A percentile compares a stretch with the other conserved stretches of the same genome.
Conservation (phyloP, 2,888 invertebrate species). For the Ochropleura plecta region DNA sequence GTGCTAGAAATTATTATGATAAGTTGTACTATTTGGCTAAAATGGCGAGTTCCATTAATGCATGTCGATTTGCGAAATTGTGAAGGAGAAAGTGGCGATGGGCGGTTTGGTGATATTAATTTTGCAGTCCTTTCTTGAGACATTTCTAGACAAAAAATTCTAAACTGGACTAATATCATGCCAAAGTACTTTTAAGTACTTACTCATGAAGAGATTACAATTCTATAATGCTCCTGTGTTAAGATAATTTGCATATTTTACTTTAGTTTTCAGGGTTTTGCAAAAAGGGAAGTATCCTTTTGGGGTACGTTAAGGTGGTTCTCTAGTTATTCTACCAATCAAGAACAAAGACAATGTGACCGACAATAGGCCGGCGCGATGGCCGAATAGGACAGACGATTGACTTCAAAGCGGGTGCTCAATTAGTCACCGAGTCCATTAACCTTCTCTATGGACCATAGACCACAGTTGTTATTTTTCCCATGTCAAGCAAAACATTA, state of each 20-base stretch:
- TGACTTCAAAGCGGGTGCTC: slow-evolving; percentile 23
- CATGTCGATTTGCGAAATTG: slow-evolving; percentile 30
- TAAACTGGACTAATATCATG: too few relatives aligned
- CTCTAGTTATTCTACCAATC: background rate
- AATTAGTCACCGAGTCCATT: slow-evolving; percentile 43
- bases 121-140: slow-evolving; percentile 13
- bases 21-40: slow-evolving; percentile 16
- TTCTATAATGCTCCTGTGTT: background rate
- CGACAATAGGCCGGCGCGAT: slow-evolving; percentile 1
- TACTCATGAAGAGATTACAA: background rate
- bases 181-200: too few relatives aligned
- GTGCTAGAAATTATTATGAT: slow-evolving; percentile 25
- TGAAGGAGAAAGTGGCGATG: slow-evolving; percentile 22
- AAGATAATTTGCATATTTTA: background rate
- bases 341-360: slow-evolving; percentile 5
- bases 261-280: background rate
- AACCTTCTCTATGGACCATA: slow-evolving; percentile 7
- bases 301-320: background rate
- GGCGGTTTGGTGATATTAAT: slow-evolving; percentile 18
- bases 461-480: slow-evolving; percentile 19
- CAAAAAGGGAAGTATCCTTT: background rate
- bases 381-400: slow-evolving; percentile 7
- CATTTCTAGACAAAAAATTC: background rate
- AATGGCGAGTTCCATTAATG: slow-evolving; percentile 19
- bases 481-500: slow-evolving; percentile 33